Conservation (phyloP, 2,797 vertebrate genomes). For the Botia kubotai region DNA sequence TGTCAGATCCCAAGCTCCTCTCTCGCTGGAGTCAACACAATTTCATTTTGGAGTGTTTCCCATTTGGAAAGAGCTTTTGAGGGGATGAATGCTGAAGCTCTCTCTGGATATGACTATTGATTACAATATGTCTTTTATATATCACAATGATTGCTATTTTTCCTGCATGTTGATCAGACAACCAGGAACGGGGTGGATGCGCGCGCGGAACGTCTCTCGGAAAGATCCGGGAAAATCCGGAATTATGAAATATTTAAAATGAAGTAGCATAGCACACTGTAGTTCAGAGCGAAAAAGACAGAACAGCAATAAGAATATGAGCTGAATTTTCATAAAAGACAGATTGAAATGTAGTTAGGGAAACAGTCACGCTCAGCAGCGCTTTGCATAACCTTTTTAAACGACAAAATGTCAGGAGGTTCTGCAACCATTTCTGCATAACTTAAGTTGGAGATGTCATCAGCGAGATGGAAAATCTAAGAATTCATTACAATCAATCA, state of each 20-base stretch:
- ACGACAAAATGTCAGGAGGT: background rate
- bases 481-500: conserved; percentile 18
- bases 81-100: conserved; percentile 67
- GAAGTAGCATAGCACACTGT: background rate
- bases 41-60: conserved; percentile 56
- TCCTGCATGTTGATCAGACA: conserved; percentile 59
- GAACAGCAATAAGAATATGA: background rate
- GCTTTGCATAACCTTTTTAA: conserved; percentile 8
- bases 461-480: background rate
- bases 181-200: conserved; percentile 40
- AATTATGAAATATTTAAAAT: conserved; percentile 12
- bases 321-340: conserved; percentile 8
- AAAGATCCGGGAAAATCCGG: background rate
- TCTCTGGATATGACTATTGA: conserved; percentile 51
- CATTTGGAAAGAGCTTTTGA: conserved; percentile 47
- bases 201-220: background rate
- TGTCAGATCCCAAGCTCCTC: conserved; percentile 1
- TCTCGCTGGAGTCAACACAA: conserved; percentile 54
- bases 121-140: conserved; percentile 62
- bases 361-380: background rate
- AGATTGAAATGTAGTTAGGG: conserved; percentile 8
- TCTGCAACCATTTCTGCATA: background rate
- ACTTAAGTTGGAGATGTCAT: background rate
- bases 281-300: conserved; percentile 8
- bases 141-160: conserved; percentile 64